Conservation (phyloP, 2,797 vertebrate species). For the Squalus acanthias region DNA sequence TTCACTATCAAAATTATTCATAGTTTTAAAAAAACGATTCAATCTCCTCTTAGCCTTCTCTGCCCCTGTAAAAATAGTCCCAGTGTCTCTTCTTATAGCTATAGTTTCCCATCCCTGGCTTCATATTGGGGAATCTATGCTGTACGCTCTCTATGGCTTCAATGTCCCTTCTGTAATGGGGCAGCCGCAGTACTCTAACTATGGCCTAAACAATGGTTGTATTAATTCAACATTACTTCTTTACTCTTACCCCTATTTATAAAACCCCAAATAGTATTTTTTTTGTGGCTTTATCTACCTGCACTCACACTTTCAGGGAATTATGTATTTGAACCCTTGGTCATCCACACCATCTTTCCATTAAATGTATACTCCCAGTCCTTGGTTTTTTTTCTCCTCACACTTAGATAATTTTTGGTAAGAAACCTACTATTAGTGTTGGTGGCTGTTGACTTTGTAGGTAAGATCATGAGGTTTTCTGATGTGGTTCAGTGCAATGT, state of each 20-base stretch:
- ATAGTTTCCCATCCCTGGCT: no score
- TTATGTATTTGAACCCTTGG: neutral
- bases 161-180: neutral
- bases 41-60: no score
- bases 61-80: no score
- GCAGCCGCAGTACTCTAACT: neutral
- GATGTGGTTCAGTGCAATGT: neutral
- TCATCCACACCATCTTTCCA: neutral
- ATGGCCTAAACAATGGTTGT: neutral
- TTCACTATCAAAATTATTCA: no score
- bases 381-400: neutral
- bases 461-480: neutral
- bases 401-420: neutral
- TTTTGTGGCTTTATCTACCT: neutral
- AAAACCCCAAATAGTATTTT: neutral
- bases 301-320: neutral
- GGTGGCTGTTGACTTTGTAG: no score
- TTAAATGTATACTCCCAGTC: neutral
- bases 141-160: neutral
- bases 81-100: no score
- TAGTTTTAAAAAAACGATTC: no score
- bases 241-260: neutral
- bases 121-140: no score
- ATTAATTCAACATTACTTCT: neutral
- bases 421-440: no score